These are phyloP conservation scores for Yponomeuta sedellus DNA, from an alignment of 2,888 invertebrate species.

Conservation along the genomic window DNA sequence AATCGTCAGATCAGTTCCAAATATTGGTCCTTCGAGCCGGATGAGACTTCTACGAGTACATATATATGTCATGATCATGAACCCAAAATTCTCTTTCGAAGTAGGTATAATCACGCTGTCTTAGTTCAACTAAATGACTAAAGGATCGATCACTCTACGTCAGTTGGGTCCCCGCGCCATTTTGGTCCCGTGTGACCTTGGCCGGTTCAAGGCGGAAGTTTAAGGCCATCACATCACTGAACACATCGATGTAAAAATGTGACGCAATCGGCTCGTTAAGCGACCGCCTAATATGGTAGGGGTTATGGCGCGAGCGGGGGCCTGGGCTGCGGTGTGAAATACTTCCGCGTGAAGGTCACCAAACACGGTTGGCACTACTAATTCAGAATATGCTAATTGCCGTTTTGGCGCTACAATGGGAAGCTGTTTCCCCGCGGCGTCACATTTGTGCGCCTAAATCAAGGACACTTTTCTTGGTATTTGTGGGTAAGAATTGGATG, in stretches of 20 bases:
- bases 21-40: not conserved
- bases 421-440: not conserved
- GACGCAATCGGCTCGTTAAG: conserved; percentile 20
- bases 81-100: too few species aligned
- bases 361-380: conserved; percentile 14
- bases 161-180: conserved; percentile 28
- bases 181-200: conserved; percentile 50
- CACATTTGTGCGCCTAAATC: too few species aligned
- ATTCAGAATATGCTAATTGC: conserved; percentile 1
- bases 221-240: conserved; percentile 56
- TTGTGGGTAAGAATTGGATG: too few species aligned
- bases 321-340: not conserved
- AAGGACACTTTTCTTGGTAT: too few species aligned
- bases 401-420: conserved; percentile 9
- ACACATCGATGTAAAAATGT: conserved; percentile 25
- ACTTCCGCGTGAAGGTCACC: not conserved
- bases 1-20: not conserved
- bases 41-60: not conserved
- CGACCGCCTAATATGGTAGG: not conserved
- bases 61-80: too few species aligned
- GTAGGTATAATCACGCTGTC: too few species aligned
- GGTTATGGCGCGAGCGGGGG: not conserved
- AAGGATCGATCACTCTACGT: conserved; percentile 45
- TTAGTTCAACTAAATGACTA: conserved; percentile 19
- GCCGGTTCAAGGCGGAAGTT: conserved; percentile 63